Evolutionary conservation across 1,140 invertebrate species (phyloP).

Genomic region (Anastrepha ludens): DNA sequence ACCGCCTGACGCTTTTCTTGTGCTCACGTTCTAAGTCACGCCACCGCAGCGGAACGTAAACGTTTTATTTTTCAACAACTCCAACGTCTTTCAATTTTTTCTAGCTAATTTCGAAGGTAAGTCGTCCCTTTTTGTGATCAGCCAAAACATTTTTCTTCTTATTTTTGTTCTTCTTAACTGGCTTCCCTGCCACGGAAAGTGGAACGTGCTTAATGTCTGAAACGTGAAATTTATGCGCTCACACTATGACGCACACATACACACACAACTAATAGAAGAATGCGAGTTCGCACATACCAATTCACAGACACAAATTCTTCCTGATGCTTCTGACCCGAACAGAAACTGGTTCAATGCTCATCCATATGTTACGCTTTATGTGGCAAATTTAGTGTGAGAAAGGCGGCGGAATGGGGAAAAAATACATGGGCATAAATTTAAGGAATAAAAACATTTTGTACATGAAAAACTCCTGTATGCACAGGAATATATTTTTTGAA

Average conservation of each 20-base stretch:
- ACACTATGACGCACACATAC: slow-evolving; percentile 5
- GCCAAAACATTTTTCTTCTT: background rate
- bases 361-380: slow-evolving; percentile 29
- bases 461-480: background rate
- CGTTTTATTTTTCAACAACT: background rate
- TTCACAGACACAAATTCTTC: background rate
- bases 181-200: background rate
- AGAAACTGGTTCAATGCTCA: slow-evolving; percentile 11
- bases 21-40: slow-evolving; percentile 22
- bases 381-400: background rate
- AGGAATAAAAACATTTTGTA: background rate
- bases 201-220: slow-evolving; percentile 40
- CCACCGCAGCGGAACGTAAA: slow-evolving; percentile 24
- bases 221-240: slow-evolving; percentile 36
- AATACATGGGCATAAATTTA: background rate
- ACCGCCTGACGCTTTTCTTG: slow-evolving; percentile 23
- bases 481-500: background rate
- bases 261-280: background rate
- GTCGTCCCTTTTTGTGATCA: background rate
- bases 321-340: background rate
- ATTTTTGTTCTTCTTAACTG: background rate
- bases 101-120: background rate
- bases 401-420: no score
- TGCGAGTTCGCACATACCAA: background rate
- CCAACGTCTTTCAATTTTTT: background rate